phyloP scores from a whole-genome alignment of 1,140 invertebrate genomes.

The Saccostrea glomerata region DNA sequence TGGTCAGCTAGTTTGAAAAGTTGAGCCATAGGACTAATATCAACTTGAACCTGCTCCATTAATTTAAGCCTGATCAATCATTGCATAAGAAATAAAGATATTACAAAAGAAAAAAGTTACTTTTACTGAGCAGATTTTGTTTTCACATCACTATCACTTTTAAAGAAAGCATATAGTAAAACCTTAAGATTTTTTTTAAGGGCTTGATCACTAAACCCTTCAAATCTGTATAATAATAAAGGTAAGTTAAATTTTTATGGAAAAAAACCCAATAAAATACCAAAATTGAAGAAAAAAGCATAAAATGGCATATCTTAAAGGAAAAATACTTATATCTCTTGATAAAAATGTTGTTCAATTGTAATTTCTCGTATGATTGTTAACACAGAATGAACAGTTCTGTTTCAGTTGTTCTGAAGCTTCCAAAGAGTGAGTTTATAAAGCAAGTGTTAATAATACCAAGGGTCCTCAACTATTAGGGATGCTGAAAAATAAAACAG shows the following conservation, averaged over 20 bases:
- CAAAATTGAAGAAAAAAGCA: background rate
- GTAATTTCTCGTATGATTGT: background rate
- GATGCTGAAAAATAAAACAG: conserved; percentile 14
- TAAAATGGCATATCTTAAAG: background rate
- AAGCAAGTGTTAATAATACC: background rate
- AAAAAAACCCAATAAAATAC: background rate
- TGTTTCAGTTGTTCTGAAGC: background rate
- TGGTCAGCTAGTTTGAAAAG: no score
- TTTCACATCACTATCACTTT: no score
- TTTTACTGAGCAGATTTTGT: no score
- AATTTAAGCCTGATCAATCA: no score
- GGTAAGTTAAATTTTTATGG: background rate
- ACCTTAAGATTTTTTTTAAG: no score
- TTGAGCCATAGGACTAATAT: no score
- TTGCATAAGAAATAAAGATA: no score
- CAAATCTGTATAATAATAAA: background rate
- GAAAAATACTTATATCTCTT: background rate
- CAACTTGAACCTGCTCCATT: no score
- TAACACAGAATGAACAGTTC: background rate
- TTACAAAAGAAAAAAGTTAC: no score
- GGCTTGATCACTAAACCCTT: no score
- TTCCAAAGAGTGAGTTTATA: background rate
- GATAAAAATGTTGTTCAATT: background rate
- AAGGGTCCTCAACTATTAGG: conserved; percentile 1
- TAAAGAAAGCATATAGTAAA: no score